Evolutionary conservation across 2,888 invertebrate genomes (phyloP), one percentile per base, ranked within the genome.

Genomic region (Octonoba sinensis): DNA sequence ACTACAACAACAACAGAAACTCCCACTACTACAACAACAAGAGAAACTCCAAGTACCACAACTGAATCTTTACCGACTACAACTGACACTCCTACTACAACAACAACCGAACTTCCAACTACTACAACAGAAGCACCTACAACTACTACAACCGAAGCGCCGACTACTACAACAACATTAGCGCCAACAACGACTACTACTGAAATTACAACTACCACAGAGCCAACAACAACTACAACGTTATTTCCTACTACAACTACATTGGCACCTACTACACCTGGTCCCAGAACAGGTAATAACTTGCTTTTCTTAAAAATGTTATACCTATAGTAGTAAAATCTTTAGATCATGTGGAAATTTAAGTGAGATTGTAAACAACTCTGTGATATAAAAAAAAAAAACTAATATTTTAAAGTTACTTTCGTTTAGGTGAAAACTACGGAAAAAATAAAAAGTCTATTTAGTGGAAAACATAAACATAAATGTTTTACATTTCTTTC

Each of bases 121-220:
- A 51, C 71, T 12, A 62, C 51, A 20, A 62, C 71, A 8, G 54
- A 60, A 4, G 46, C 44, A 18, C 44, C 60, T 0, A 60, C 67
- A 13, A 64, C 77, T 3, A 77, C 64, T 1, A 22, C 24, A 22
- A 44, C 13, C 3, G 49, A 16, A 0, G 78, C 84, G 66, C 70
- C 84, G 54, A 44, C 83, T 59, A 77, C 83, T 49, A 69, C 73
- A 27, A 75, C 84, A n/a, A 74, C 81, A 16, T 57, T 4, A 3
- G 13, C 59, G 2, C 24, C 59, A 13, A 59, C 57, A 59, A 57
- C 70, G 0, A 70, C 70, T 3, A 59, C 57, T 1, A 27, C 24
- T 3, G 18, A 18, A 18, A 1, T 20, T 16, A 66, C 81, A 24
- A 83, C 84, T 11, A 83, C 85, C 49, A 77, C 85, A 27, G 84